Evolutionary conservation across 2,113 vertebrate genomes (phyloP).

Genomic region (Phrynosoma platyrhinos): DNA sequence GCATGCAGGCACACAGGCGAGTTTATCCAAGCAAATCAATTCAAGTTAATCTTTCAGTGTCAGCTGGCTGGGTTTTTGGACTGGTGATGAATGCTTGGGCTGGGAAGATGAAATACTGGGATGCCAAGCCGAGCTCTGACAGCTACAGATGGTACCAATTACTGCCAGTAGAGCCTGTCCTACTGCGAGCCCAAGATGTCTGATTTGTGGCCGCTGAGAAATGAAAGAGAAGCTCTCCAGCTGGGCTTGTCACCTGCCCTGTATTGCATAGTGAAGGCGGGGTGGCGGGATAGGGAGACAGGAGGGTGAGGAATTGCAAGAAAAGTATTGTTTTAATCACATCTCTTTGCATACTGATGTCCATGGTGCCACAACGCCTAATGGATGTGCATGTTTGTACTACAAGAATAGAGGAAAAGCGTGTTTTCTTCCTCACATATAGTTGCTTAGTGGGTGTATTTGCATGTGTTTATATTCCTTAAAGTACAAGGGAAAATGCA

Average conservation of each 20-base stretch:
- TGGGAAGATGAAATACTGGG: slow-evolving; percentile 84
- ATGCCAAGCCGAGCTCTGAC: slow-evolving; percentile 83
- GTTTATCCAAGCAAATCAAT: slow-evolving; percentile 89
- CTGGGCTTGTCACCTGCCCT: slow-evolving; percentile 82
- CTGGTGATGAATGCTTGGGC: slow-evolving; percentile 85
- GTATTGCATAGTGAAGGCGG: slow-evolving; percentile 62
- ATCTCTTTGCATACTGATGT: slow-evolving; percentile 9
- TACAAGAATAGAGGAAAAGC: neutral
- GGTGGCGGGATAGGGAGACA: neutral
- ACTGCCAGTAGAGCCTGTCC: slow-evolving; percentile 84
- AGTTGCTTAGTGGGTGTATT: too few relatives aligned
- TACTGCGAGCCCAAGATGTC: slow-evolving; percentile 83
- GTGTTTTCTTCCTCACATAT: neutral
- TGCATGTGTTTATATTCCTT: too few relatives aligned
- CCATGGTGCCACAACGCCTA: slow-evolving; percentile 60
- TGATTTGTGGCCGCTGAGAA: slow-evolving; percentile 84
- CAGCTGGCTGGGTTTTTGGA: slow-evolving; percentile 84
- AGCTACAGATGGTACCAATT: slow-evolving; percentile 92
- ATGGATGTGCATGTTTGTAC: slow-evolving; percentile 56
- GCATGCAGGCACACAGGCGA: slow-evolving; percentile 63
- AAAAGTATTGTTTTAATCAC: neutral
- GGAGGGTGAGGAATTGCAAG: neutral
- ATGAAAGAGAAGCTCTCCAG: slow-evolving; percentile 81
- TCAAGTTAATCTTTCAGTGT: slow-evolving; percentile 88
- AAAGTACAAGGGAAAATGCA: too few relatives aligned